Base-by-base conservation (phyloP, 2,113 vertebrate species). In the Poeciliopsis prolifica region DNA sequence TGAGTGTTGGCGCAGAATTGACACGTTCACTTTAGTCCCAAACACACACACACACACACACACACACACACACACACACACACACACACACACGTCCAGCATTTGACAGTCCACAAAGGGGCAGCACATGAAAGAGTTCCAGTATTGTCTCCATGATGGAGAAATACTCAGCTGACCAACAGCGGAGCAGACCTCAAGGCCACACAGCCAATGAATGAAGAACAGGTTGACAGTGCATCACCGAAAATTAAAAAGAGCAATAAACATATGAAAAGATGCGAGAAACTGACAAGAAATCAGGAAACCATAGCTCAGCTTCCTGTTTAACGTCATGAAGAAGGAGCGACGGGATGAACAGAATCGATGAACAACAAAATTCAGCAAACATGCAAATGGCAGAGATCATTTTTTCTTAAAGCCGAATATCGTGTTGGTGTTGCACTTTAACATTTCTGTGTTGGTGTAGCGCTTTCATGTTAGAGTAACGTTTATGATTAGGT, bases 1-100 rank as follows among this genome's bases (percentile, higher is more conserved):
- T 79, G 72, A 85, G 81, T 82, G 77, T 82, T 87, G 91, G 90
- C 85, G 87, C 79, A 79, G 37, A 80, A 85, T 68, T 61, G 26
- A 82, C 74, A 81, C 11, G 68, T 76, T 83, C 69, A 74, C 71
- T 65, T 37, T 73, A 30, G 51, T 64, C 62, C 9, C 63, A 1
- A 62, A 29, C 30, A 10, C 69, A 61, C 76, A 42, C 68, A 33
- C 69, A 61, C 76, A 29, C 30, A 10, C 69, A 61, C 76, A 29
- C 30, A 10, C 69, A 61, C 76, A 29, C 30, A 10, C 69, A 61
- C 76, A 31, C 33, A 33, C 33, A 33, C 1, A 1, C 5, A 33
- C 33, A 33, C 58, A 69, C 74, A 54, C 63, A 10, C 44, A 69
- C 74, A 61, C 63, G 8, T 26, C 28, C 40, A 48, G 31, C 44